A percentile compares a stretch with the other conserved stretches of the same genome.
These are phyloP conservation scores for Mesaphorura yosii DNA, from an alignment of 1,140 invertebrate genomes.

Conservation along the genomic window DNA sequence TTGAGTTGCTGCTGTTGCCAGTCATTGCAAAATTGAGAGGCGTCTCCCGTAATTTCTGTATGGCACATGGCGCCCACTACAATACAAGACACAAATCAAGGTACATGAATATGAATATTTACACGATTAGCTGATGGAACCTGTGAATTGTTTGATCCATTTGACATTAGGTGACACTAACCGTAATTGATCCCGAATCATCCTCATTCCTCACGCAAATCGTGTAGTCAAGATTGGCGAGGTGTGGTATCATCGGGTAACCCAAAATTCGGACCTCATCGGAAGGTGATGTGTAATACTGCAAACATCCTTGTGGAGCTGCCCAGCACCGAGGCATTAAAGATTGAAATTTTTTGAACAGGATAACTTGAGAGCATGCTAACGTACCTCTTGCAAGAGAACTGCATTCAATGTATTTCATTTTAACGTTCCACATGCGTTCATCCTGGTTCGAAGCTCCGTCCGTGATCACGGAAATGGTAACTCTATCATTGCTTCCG, in stretches of 20 bases:
- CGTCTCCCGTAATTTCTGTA: background rate
- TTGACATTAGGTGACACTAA: conserved; percentile 2
- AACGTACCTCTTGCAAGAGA: conserved; percentile 18
- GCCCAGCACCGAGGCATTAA: background rate
- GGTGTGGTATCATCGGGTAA: conserved; percentile 24
- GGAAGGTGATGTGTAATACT: conserved; percentile 24
- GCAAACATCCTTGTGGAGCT: conserved; percentile 30
- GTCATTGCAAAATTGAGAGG: background rate
- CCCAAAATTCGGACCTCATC: conserved; percentile 27
- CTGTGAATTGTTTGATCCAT: background rate
- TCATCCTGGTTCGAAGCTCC: conserved; percentile 5
- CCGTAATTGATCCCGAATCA: conserved; percentile 27
- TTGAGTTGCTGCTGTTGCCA: background rate
- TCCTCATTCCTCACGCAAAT: conserved; percentile 29
- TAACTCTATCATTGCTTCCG: conserved; percentile 28
- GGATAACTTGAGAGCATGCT: background rate
- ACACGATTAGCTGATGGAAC: background rate
- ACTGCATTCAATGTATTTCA: conserved; percentile 28
- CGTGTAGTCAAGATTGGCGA: conserved; percentile 30
- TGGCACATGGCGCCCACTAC: background rate
- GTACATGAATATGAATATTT: background rate
- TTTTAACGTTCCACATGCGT: conserved; percentile 25
- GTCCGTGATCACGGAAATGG: conserved; percentile 25
- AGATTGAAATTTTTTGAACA: background rate
- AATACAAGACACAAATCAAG: background rate